Base-by-base conservation (phyloP, 2,113 vertebrate species). In the Callionymus lyra region DNA sequence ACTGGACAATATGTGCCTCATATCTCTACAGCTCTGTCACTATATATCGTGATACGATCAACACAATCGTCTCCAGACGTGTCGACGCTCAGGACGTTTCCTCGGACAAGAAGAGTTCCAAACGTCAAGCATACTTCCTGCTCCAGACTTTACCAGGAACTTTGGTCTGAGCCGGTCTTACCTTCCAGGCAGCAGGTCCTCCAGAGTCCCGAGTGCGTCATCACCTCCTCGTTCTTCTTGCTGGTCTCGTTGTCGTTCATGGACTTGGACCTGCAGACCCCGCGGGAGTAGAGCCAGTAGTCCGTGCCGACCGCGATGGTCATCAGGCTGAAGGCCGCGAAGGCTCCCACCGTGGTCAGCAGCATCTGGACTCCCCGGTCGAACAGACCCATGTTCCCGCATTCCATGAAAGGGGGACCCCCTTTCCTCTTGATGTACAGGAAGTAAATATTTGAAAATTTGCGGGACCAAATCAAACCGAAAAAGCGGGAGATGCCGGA, bases 321-420 rank as follows among this genome's bases (percentile, higher is more conserved):
- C 94, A 98, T 98, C 82, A 98, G 90, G 84, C 93, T 98, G 91
- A 98, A 98, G 87, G 95, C 95, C 81, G 95, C 95, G 82, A 99
- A 99, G 82, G 95, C 93, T 83, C 95, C 95, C 87, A 98, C 95
- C 82, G 94, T 98, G 87, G 93, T 98, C 88, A 99, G 90, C 88
- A 99, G 90, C 93, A 98, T 98, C 87, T 99, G 94, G 85, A 99
- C 91, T 89, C 95, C 94, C 87, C 95, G 92, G 86, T 98, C 95
- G 94, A 98, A 98, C 87, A 97, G 91, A 86, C 92, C 95, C 95
- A 98, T 98, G 91, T 91, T 98, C 89, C 95, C 92, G 90, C 94
- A 97, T 96, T 97, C 91, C 94, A 98, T 91, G 93, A 96, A 94
- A 90, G 93, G 92, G 92, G 92, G 87, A 89, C 91, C 86, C 92